Evolutionary conservation across 1,140 invertebrate genomes (phyloP).

Genomic region (Nebria ingens): DNA sequence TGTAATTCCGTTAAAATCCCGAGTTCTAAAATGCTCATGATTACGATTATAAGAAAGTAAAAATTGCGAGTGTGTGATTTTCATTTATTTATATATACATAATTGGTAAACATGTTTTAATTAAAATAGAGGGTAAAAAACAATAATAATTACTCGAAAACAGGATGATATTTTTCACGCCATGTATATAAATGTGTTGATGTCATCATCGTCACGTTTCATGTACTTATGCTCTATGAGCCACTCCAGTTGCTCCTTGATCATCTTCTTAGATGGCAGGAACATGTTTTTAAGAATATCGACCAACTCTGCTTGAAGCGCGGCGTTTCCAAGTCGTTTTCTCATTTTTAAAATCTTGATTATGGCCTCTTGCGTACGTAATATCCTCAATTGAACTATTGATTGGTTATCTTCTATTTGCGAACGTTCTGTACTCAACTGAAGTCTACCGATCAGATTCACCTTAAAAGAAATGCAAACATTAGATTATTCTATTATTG

Average conservation of each 20-base stretch:
- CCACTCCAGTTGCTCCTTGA: constrained; percentile 99
- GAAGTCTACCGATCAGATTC: constrained; percentile 88
- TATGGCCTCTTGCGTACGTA: constrained; percentile 90
- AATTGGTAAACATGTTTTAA: too few species aligned
- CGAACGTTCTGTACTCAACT: constrained; percentile 88
- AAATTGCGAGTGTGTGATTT: too few species aligned
- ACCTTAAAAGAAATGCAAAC: constrained; percentile 28
- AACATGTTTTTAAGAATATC: constrained; percentile 99
- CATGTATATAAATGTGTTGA: constrained; percentile 97
- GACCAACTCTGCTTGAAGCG: constrained; percentile 91
- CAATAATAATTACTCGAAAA: too few species aligned
- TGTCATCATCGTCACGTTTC: constrained; percentile 89
- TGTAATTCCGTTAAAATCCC: too few species aligned
- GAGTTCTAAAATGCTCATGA: too few species aligned
- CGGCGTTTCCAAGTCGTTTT: constrained; percentile 85
- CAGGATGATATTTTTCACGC: constrained; percentile 48
- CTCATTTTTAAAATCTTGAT: constrained; percentile 99
- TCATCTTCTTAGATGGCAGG: constrained; percentile 96
- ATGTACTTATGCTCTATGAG: constrained; percentile 98
- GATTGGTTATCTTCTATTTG: constrained; percentile 96
- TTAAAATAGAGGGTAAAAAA: too few species aligned
- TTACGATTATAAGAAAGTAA: too few species aligned
- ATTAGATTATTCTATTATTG: neutral
- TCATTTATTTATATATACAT: too few species aligned
- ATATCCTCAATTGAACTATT: constrained; percentile 89